These are phyloP conservation scores for Oxygymnocypris stewartii DNA, from an alignment of 2,113 vertebrate genomes.

Conservation along the genomic window DNA sequence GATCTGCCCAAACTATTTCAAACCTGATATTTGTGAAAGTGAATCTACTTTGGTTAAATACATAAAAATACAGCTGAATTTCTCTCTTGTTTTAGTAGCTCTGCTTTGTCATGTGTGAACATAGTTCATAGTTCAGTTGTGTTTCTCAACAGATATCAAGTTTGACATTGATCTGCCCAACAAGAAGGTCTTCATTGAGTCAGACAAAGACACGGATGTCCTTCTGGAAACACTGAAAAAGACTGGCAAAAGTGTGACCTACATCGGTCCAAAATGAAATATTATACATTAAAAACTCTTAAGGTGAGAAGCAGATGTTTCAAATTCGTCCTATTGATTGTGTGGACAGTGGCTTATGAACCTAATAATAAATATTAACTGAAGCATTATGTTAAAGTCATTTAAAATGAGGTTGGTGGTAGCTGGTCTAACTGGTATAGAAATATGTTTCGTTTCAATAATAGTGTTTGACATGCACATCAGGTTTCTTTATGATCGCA, in stretches of 20 bases:
- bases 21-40: not conserved
- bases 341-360: not conserved
- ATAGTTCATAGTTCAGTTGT: constrained; percentile 2
- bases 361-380: not conserved
- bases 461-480: not conserved
- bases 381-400: not conserved
- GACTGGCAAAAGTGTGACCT: constrained; percentile 86
- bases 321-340: not conserved
- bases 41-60: not conserved
- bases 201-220: constrained; percentile 78
- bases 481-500: not conserved
- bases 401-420: not conserved
- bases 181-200: constrained; percentile 89
- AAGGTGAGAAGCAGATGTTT: constrained; percentile 4
- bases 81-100: not conserved
- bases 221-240: constrained; percentile 88
- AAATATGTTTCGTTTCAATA: not conserved
- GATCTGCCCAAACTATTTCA: not conserved
- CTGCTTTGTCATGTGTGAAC: not conserved
- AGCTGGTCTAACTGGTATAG: not conserved
- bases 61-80: not conserved
- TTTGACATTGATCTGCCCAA: constrained; percentile 92
- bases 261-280: constrained; percentile 79
- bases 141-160: constrained; percentile 77
- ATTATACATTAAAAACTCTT: constrained; percentile 1